A percentile compares a stretch with the other conserved stretches of the same genome.
phyloP scores from a whole-genome alignment of 2,797 vertebrate species.

The Euthynnus affinis region DNA sequence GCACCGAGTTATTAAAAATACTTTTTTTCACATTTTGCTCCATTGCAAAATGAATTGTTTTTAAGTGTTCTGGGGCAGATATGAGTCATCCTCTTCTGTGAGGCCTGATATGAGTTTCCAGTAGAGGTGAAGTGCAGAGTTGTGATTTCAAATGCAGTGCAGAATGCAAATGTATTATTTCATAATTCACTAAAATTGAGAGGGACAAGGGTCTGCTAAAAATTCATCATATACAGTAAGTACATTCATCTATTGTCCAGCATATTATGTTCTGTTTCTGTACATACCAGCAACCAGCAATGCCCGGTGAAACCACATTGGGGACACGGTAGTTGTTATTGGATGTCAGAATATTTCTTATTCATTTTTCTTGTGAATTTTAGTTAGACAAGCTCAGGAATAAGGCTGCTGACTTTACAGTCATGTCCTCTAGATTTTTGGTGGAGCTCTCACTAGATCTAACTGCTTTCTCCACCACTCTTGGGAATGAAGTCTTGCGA shows the following conservation, averaged over 20 bases:
- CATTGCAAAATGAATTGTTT: background rate
- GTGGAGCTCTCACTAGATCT: slow-evolving; percentile 6
- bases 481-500: slow-evolving; percentile 17
- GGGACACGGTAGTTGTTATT: background rate
- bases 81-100: slow-evolving; percentile 1
- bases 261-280: background rate
- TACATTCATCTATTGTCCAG: background rate
- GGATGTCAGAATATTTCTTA: background rate
- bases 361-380: background rate
- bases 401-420: slow-evolving; percentile 15
- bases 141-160: background rate
- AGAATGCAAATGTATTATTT: slow-evolving; percentile 1
- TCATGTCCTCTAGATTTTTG: background rate
- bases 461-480: slow-evolving; percentile 8
- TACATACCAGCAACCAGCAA: background rate
- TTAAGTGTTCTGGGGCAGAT: slow-evolving; percentile 24
- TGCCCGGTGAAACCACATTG: background rate
- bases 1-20: background rate
- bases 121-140: background rate
- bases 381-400: background rate
- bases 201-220: background rate
- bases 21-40: background rate
- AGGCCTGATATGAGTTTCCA: background rate
- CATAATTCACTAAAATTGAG: background rate
- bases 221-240: background rate